Evolutionary conservation across 2,113 vertebrate species (phyloP), one percentile per base, ranked within the genome.

Genomic region (Melanocharis versteri): DNA sequence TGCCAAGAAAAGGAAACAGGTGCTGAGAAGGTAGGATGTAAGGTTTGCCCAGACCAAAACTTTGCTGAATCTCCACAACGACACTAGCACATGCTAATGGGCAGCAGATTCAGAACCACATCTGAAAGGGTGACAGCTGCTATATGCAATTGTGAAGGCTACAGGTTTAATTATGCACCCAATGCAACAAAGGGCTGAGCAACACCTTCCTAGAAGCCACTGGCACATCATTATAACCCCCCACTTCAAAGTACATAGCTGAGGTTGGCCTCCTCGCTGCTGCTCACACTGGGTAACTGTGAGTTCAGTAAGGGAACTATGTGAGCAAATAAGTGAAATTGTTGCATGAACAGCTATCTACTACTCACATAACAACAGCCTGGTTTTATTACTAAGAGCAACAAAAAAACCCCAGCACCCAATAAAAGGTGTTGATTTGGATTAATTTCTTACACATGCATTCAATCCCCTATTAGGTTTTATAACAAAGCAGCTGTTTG

Each of bases 341-440:
- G 51, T 70, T 81, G 39, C 44, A 78, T 51, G 44, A 93, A 60
- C 33, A 92, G 61, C 50, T 87, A 93, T 83, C 83, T 84, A 30
- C 64, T 71, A 22, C 26, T 96, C 86, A 64, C n/a, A 2, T 66
- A 86, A 72, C 89, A 83, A 48, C 87, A 87, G 71, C 56, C 65
- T 84, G 77, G 51, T 80, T 71, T 72, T 40, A 75, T 92, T 90
- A 90, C 35, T 47, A 84, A 71, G 15, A 83, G 7, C 27, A 93
- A 73, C 31, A 66, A 62, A n/a, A 65, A 76, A 44, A 1, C 0
- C 5, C 23, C 33, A 89, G 44, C 69, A 93, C 72, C 64, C 79
- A 90, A 94, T 92, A 93, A 93, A 94, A 95, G 79, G 79, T 86
- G 35, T 40, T 90, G 90, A 86, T 95, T 89, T 86, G 35, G 35